Percentiles rank a stretch among this genome's conserved stretches.
Evolutionary conservation across 2,888 invertebrate genomes (phyloP).

Genomic region (Synergus japonicus): DNA sequence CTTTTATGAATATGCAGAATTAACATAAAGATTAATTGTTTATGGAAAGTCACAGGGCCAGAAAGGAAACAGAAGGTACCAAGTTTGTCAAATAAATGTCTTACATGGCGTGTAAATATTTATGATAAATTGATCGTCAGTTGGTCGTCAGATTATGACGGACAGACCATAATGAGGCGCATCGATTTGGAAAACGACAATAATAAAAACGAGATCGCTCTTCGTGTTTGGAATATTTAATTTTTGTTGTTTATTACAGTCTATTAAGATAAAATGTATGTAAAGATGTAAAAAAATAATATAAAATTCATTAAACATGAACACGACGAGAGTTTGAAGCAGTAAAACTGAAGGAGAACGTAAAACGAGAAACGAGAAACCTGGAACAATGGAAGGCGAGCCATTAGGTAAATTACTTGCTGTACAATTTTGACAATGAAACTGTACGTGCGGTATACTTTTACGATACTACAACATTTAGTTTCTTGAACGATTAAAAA

Average conservation of each 20-base stretch:
- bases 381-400: slow-evolving; percentile 10
- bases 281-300: no score
- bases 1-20: neutral
- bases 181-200: neutral
- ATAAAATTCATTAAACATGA: no score
- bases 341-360: slow-evolving; percentile 24
- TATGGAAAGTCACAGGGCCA: neutral
- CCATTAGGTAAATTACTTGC: neutral
- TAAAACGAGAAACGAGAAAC: slow-evolving; percentile 29
- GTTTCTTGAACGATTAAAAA: no score
- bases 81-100: neutral
- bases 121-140: neutral
- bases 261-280: no score
- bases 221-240: neutral
- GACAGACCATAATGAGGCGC: neutral
- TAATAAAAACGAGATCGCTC: neutral
- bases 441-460: no score
- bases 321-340: neutral
- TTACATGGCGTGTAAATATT: neutral
- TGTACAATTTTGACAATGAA: no score
- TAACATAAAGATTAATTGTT: neutral
- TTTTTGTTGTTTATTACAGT: no score
- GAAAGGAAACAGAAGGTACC: neutral
- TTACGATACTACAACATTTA: no score
- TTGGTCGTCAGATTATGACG: neutral